Conservation (phyloP, 2,888 invertebrate genomes). For the Chrysolina haemoptera region DNA sequence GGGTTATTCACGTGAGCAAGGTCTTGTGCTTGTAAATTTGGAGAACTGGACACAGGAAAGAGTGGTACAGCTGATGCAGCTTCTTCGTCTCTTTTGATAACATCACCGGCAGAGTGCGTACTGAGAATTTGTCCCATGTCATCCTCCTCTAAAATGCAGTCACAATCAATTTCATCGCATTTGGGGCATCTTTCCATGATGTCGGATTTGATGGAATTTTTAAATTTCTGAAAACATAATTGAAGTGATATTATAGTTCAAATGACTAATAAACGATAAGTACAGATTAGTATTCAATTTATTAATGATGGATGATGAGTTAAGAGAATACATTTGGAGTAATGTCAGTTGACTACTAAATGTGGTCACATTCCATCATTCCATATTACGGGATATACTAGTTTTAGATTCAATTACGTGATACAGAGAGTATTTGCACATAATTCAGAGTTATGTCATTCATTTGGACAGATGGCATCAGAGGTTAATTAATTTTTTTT, state of each 20-base stretch:
- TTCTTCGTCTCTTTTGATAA: constrained; percentile 42
- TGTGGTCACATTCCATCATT: too few relatives aligned
- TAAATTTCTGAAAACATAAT: constrained; percentile 80
- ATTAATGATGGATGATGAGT: too few relatives aligned
- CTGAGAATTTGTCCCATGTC: constrained; percentile 62
- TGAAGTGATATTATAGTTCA: constrained; percentile 38
- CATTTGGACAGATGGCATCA: too few relatives aligned
- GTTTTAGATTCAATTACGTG: too few relatives aligned
- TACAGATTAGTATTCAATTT: too few relatives aligned
- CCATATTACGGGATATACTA: too few relatives aligned
- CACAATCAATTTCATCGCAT: constrained; percentile 86
- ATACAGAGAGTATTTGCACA: too few relatives aligned
- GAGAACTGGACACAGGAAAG: constrained; percentile 33
- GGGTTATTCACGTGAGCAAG: constrained; percentile 35
- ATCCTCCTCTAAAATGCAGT: constrained; percentile 71
- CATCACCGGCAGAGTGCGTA: constrained; percentile 55
- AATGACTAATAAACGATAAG: background rate
- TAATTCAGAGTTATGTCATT: too few relatives aligned
- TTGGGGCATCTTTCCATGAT: constrained; percentile 78
- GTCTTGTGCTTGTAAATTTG: constrained; percentile 31
- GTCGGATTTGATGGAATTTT: constrained; percentile 81
- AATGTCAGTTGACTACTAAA: too few relatives aligned
- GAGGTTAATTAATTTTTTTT: too few relatives aligned
- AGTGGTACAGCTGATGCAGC: constrained; percentile 22
- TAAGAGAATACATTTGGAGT: too few relatives aligned